phyloP scores from a whole-genome alignment of 2,797 vertebrate genomes.

The Eidolon dupreanum region DNA sequence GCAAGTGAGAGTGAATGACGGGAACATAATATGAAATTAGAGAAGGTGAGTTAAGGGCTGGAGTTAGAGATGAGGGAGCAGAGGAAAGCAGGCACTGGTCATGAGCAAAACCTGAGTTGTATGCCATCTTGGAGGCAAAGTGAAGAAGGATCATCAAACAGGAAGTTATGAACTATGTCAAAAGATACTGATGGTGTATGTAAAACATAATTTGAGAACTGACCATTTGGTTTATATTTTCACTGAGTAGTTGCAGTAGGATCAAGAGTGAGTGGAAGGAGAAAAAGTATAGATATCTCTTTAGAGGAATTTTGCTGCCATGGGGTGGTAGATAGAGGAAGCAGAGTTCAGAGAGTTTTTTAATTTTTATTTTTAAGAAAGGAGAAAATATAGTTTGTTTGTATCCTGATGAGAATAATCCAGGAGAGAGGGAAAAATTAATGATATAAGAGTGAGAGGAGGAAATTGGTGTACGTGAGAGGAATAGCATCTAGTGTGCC shows the following conservation, averaged over 20 bases:
- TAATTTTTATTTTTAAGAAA: neutral
- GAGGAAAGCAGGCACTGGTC: neutral
- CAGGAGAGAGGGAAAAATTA: neutral
- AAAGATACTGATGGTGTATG: neutral
- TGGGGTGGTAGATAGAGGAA: neutral
- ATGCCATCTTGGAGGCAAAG: neutral
- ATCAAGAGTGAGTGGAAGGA: neutral
- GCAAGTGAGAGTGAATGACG: neutral
- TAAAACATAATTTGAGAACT: neutral
- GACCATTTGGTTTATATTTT: neutral
- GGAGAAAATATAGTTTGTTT: neutral
- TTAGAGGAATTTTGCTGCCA: neutral
- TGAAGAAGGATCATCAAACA: neutral
- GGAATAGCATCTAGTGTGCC: neutral
- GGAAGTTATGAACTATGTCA: neutral
- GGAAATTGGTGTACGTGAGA: neutral
- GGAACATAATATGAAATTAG: neutral
- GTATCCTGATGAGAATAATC: neutral
- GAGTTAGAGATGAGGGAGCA: neutral
- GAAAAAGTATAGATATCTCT: neutral
- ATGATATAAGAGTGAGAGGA: neutral
- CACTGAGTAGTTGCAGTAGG: neutral
- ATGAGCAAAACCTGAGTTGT: neutral
- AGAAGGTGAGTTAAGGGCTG: neutral
- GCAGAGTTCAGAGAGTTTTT: neutral